A percentile compares a stretch with the other conserved stretches of the same genome.
Conservation (phyloP, 2,888 invertebrate genomes). For the Drosophila mulleri region DNA sequence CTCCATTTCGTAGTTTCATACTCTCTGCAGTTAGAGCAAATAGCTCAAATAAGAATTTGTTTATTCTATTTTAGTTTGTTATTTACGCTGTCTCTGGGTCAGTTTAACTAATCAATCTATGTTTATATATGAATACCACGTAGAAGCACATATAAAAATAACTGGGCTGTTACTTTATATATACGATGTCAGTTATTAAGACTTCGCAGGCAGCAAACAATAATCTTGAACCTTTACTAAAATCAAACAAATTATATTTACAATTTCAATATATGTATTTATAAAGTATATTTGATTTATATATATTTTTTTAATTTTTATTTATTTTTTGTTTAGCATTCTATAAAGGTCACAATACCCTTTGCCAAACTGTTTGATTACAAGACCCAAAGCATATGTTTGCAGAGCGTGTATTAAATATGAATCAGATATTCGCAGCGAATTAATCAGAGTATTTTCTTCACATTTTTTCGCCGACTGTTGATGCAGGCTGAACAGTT, state of each 20-base stretch:
- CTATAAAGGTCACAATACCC: background rate
- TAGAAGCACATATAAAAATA: background rate
- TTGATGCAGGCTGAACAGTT: slow-evolving; percentile 13
- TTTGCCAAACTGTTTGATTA: background rate
- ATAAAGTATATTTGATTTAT: background rate
- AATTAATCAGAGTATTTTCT: slow-evolving; percentile 38
- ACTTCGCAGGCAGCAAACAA: background rate
- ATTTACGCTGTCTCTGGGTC: background rate
- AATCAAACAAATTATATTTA: background rate
- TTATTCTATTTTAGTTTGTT: background rate
- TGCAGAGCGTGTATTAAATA: slow-evolving; percentile 58
- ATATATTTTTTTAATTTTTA: too few relatives aligned
- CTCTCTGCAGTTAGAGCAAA: background rate
- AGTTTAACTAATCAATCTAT: background rate
- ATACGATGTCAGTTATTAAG: background rate
- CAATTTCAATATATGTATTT: background rate
- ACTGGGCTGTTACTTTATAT: too few relatives aligned
- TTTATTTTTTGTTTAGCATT: too few relatives aligned
- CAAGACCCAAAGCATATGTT: slow-evolving; percentile 46
- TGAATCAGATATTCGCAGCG: slow-evolving; percentile 40
- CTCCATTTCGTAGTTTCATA: background rate
- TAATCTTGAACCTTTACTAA: background rate
- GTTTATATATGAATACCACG: background rate
- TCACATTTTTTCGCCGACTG: slow-evolving; percentile 8
- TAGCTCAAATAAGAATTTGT: background rate